These are phyloP conservation scores for Maniola hyperantus DNA, from an alignment of 2,888 invertebrate genomes.

Conservation along the genomic window DNA sequence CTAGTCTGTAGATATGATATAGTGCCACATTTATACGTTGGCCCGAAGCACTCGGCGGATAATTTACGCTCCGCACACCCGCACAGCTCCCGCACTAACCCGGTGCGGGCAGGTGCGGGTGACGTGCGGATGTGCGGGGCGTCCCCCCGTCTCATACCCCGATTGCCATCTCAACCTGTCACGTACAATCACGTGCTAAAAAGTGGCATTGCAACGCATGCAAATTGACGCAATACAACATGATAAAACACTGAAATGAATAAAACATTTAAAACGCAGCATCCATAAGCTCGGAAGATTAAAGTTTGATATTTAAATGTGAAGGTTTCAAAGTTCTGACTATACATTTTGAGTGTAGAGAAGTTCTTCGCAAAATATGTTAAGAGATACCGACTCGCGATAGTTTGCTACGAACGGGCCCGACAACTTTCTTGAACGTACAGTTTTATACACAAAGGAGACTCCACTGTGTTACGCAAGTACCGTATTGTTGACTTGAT, in stretches of 20 bases:
- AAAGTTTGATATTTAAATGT: conserved; percentile 33
- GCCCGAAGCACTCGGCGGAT: too few relatives aligned
- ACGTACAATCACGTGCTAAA: too few relatives aligned
- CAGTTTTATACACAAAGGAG: conserved; percentile 35
- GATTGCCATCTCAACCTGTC: too few relatives aligned
- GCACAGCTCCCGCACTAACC: too few relatives aligned
- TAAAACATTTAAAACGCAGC: conserved; percentile 5
- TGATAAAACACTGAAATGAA: neutral
- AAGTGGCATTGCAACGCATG: too few relatives aligned
- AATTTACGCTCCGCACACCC: too few relatives aligned
- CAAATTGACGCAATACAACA: neutral
- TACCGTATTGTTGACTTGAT: conserved; percentile 41
- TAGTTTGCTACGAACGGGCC: conserved; percentile 47
- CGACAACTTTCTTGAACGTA: conserved; percentile 45
- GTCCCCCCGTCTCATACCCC: too few relatives aligned
- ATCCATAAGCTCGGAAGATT: conserved; percentile 17
- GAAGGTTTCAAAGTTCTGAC: conserved; percentile 25
- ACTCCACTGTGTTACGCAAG: conserved; percentile 24
- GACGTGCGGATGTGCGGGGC: too few relatives aligned
- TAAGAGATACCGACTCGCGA: conserved; percentile 47
- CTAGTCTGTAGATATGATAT: neutral
- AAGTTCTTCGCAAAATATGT: conserved; percentile 43
- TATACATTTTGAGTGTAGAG: conserved; percentile 29
- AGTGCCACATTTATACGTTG: too few relatives aligned
- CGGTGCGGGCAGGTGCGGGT: too few relatives aligned